Base-by-base conservation (phyloP, 2,888 invertebrate genomes). In the Agrotis segetum region DNA sequence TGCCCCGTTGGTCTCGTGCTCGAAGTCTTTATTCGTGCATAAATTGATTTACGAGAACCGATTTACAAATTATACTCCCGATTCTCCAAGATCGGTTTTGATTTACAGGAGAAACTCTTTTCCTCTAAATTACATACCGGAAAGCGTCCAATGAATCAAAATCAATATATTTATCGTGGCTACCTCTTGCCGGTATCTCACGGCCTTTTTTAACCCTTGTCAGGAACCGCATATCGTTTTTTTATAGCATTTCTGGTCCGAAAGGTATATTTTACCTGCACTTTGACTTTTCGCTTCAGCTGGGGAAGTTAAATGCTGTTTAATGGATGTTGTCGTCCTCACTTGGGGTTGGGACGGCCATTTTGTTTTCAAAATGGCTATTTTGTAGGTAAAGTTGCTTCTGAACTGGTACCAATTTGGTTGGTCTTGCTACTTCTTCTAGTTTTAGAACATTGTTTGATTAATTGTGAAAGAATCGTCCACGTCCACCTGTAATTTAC, bases 131-230 rank as follows among this genome's bases (percentile, higher is more conserved):
- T 60, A 61, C 29, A 56, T 46, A 62, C 58, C 55, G 19, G 55
- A 52, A 55, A 34, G 34, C 40, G 40, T 19, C 46, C 50, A 70
- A 63, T 74, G 44, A 74, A 71, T 71, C 63, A 77, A 53, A 60
- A 65, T 47, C 50, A 55, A 72, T 74, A 60, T 72, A 58, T 72
- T 75, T 72, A 76, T 79, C 70, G 58, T 29, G 19, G 9, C 61
- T 53, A 13, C 17, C 58, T 29, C 3, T 56, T 55, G 40, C 60
- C 53, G 53, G 63, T 62, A 74, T 72, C 69, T 55, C 61, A 34
- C 53, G 50, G 56, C 69, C 81, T 71, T 71, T 74, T 77, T 58
- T 66, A 69, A 81, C 84, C 77, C 80, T 69, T 58, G 70, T 77
- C 81, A 68, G 65, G 59, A n/a, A 49, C 44, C 59, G 46, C 58